A percentile compares a stretch with the other conserved stretches of the same genome.
phyloP scores from a whole-genome alignment of 2,797 vertebrate species.

The Thripadectes ignobilis region DNA sequence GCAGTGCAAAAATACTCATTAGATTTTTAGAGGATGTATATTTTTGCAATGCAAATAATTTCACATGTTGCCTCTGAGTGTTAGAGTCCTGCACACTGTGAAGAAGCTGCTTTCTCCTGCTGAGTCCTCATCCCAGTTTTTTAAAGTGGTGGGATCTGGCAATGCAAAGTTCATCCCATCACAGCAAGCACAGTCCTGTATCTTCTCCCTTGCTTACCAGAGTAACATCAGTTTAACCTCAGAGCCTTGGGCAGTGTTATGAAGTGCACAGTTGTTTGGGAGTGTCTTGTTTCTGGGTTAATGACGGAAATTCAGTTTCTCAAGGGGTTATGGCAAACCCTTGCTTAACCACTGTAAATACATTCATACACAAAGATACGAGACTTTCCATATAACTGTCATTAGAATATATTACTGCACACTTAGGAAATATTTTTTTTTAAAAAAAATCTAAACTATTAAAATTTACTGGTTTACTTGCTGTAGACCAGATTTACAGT shows the following conservation, averaged over 20 bases:
- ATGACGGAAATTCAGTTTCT: background rate
- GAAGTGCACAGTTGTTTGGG: background rate
- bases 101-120: background rate
- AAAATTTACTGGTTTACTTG: background rate
- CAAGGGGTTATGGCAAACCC: background rate
- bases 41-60: conserved; percentile 16
- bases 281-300: background rate
- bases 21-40: background rate
- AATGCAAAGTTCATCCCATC: background rate
- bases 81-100: background rate
- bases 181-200: background rate
- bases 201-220: background rate
- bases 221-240: background rate
- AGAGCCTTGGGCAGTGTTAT: background rate
- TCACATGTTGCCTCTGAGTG: background rate
- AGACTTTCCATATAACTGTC: background rate
- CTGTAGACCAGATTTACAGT: background rate
- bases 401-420: background rate
- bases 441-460: background rate
- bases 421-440: background rate
- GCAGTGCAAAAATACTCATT: background rate
- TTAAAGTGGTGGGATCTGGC: background rate
- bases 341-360: background rate
- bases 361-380: background rate
- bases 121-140: background rate